Percentiles rank a stretch among this genome's conserved stretches.
Conservation (phyloP, 2,113 vertebrate species). For the Archocentrus centrarchus region DNA sequence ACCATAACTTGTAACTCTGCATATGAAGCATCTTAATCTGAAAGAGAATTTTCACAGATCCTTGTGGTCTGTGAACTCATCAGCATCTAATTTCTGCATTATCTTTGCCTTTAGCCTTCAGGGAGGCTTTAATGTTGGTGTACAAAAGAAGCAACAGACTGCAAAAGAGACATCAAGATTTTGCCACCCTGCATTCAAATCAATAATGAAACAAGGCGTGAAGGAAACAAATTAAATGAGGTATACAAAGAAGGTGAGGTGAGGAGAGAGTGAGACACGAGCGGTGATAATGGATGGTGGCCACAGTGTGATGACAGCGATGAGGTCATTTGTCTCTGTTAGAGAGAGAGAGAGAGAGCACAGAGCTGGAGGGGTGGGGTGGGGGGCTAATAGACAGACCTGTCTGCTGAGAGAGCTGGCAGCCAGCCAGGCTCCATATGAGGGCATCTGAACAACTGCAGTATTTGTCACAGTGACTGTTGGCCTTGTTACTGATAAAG, state of each 20-base stretch:
- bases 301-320: slow-evolving; percentile 33
- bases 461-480: slow-evolving; percentile 56
- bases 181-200: slow-evolving; percentile 32
- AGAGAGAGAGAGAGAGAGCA: neutral
- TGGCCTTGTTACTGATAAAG: slow-evolving; percentile 63
- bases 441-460: slow-evolving; percentile 38
- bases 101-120: neutral
- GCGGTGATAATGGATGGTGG: slow-evolving; percentile 63
- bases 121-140: neutral
- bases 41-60: neutral
- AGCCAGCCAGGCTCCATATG: slow-evolving; percentile 35
- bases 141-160: neutral
- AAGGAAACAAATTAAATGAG: slow-evolving; percentile 45
- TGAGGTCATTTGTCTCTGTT: slow-evolving; percentile 65
- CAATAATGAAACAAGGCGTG: slow-evolving; percentile 61
- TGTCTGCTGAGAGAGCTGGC: slow-evolving; percentile 52
- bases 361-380: neutral
- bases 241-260: neutral
- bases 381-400: slow-evolving; percentile 34
- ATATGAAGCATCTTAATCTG: neutral
- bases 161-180: slow-evolving; percentile 54
- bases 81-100: neutral
- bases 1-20: neutral
- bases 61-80: neutral
- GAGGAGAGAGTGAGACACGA: slow-evolving; percentile 14